These are phyloP conservation scores for Halictus rubicundus DNA, from an alignment of 1,140 invertebrate genomes.

Conservation along the genomic window DNA sequence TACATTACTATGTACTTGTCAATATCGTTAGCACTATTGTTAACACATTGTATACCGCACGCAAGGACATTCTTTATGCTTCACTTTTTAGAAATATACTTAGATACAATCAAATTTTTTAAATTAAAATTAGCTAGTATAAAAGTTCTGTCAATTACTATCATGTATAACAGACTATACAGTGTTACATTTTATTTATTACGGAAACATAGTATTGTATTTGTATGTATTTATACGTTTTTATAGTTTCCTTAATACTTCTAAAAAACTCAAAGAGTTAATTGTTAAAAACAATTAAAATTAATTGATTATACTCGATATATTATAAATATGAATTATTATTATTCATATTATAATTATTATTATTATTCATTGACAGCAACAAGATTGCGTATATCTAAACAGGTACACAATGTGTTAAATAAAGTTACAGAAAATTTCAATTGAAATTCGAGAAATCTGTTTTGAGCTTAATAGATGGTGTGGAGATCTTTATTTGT, in stretches of 20 bases:
- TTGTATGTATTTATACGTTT: background rate
- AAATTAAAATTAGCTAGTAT: background rate
- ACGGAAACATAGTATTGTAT: background rate
- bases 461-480: constrained; percentile 96
- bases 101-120: background rate
- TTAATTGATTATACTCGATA: too few relatives aligned
- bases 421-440: constrained; percentile 41
- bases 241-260: background rate
- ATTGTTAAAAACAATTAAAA: background rate
- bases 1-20: constrained; percentile 17
- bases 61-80: background rate
- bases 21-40: constrained; percentile 10
- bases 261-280: background rate
- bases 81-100: background rate
- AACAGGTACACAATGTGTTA: constrained; percentile 22
- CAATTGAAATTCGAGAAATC: constrained; percentile 96
- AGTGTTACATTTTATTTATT: background rate
- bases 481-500: constrained; percentile 82
- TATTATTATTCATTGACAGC: background rate
- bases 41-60: constrained; percentile 24
- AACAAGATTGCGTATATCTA: background rate
- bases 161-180: background rate
- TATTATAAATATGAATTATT: too few relatives aligned
- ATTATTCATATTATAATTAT: too few relatives aligned
- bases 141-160: background rate